Base-by-base conservation (phyloP, 2,797 vertebrate species). In the Crocidura indochinensis region DNA sequence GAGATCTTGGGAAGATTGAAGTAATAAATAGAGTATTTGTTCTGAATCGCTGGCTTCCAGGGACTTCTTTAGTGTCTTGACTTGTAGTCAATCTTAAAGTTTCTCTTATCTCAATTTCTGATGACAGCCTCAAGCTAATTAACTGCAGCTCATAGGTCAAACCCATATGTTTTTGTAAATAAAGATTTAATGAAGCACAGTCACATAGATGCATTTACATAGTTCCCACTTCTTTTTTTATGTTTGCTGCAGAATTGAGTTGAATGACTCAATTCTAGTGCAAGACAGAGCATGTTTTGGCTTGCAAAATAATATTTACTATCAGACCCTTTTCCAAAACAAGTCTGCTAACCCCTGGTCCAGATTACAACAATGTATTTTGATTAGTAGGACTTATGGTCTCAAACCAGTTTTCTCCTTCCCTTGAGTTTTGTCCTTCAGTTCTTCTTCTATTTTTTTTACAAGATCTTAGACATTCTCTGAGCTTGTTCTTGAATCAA, bases 131-230 rank as follows among this genome's bases (percentile, higher is more conserved):
- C 9, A 26, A 56, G 31, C 11, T 46, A 27, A 56, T 22, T 87
- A 44, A 24, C 26, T 49, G 62, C 11, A 56, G 20, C 56, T 29
- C 12, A 1, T 47, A 24, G 29, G 22, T 62, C 6, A 49, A 29
- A 22, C 53, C 10, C 20, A 27, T 22, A 10, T 69, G 0, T 76
- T 86, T 60, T 51, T 53, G 31, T 51, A 76, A 51, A 56, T n/a
- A 72, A 65, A 67, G 1, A 27, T 84, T 79, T 47, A 29, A 26
- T 26, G 38, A 29, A 44, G 76, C 24, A 74, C 7, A 62, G 15
- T 1, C 1, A n/a, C 4, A 8, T 5, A 67, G 49, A 11, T 20
- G 44, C 9, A 5, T n/a, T 10, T 10, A 19, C 10, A 0, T 15
- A 10, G 9, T 31, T 1, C 22, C 15, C 9, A 0, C 26, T 44